These are phyloP conservation scores for Gavialis gangeticus DNA, from an alignment of 2,113 vertebrate genomes.

Conservation along the genomic window DNA sequence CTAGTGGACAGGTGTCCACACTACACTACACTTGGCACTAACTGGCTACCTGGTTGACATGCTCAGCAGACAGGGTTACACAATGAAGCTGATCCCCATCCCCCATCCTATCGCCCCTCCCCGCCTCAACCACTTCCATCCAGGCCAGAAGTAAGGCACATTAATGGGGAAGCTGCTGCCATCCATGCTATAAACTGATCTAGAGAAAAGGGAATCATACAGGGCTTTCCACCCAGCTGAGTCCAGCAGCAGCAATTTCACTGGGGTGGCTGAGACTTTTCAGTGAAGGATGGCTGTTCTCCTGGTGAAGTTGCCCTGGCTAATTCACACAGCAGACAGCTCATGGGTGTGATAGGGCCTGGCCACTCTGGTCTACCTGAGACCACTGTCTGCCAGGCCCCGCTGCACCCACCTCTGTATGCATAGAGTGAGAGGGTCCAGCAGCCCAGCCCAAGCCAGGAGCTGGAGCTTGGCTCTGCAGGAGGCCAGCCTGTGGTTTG, in stretches of 20 bases:
- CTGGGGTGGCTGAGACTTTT: neutral
- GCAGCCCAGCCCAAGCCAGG: neutral
- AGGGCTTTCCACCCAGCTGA: neutral
- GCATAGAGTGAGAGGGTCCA: accelerated
- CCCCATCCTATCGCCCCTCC: no score
- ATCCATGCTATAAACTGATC: neutral
- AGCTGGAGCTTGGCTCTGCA: neutral
- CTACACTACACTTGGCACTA: neutral
- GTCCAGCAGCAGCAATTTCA: neutral
- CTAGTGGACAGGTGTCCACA: neutral
- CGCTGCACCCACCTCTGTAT: neutral
- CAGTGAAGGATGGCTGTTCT: neutral
- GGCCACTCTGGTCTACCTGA: neutral
- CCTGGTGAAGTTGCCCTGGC: neutral
- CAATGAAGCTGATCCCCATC: neutral
- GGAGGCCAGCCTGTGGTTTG: conserved; percentile 21
- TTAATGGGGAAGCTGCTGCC: neutral
- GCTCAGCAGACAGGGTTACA: neutral
- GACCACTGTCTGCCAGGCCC: accelerated
- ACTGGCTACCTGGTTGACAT: neutral
- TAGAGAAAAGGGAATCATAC: neutral
- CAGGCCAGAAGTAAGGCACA: neutral
- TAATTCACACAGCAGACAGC: neutral
- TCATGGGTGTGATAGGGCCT: neutral
- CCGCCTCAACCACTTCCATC: neutral